These are phyloP conservation scores for Silurus aristotelis DNA, from an alignment of 2,797 vertebrate genomes.

Conservation along the genomic window DNA sequence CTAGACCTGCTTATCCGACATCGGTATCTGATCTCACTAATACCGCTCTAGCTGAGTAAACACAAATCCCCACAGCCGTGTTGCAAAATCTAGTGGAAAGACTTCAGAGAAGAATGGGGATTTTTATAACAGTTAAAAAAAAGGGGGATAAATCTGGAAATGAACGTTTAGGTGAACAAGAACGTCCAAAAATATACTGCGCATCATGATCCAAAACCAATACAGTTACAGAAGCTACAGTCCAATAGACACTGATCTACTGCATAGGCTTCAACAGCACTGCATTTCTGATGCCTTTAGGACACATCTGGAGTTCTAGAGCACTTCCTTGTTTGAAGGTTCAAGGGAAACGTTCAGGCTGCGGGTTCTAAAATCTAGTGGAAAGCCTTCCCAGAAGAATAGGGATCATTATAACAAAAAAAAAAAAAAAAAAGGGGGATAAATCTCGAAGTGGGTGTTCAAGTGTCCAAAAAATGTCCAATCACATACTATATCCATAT, in stretches of 20 bases:
- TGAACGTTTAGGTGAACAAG: background rate
- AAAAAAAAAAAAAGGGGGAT: too few species aligned
- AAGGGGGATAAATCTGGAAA: background rate
- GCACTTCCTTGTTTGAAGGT: background rate
- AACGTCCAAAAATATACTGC: background rate
- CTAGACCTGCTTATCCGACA: background rate
- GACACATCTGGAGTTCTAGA: background rate
- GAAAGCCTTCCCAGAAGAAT: too few species aligned
- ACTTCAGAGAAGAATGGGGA: too few species aligned
- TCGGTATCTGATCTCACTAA: background rate
- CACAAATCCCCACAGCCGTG: too few species aligned
- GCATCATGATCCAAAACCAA: background rate
- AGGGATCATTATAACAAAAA: too few species aligned
- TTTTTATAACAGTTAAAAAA: too few species aligned
- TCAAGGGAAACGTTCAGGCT: background rate
- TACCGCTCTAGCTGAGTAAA: background rate
- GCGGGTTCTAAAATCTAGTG: background rate
- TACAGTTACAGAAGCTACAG: background rate
- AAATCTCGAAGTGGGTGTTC: too few species aligned
- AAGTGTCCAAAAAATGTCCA: too few species aligned
- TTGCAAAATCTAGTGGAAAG: too few species aligned
- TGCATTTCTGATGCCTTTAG: too few species aligned
- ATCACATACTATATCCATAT: too few species aligned
- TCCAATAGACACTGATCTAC: too few species aligned
- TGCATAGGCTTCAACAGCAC: background rate